Evolutionary conservation across 2,113 vertebrate genomes (phyloP).

Genomic region (Pangasianodon gigas): DNA sequence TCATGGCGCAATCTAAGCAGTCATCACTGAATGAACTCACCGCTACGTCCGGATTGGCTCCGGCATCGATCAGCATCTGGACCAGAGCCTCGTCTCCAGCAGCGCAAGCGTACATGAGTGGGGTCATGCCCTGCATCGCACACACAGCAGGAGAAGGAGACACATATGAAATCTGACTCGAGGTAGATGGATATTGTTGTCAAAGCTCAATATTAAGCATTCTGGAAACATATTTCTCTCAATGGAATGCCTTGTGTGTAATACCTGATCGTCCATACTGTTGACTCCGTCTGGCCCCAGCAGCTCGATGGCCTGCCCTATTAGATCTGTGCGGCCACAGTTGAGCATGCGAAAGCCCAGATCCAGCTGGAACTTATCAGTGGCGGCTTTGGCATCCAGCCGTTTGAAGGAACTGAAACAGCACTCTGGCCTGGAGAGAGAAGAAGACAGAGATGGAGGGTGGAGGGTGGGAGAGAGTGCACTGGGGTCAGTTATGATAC

Average conservation of each 20-base stretch:
- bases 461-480: background rate
- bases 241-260: background rate
- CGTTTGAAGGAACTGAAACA: constrained; percentile 95
- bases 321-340: constrained; percentile 94
- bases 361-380: constrained; percentile 92
- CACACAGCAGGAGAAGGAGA: constrained; percentile 17
- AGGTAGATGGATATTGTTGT: background rate
- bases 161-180: constrained; percentile 3
- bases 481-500: constrained; percentile 1
- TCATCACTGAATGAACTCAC: constrained; percentile 58
- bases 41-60: constrained; percentile 84
- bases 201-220: background rate
- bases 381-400: constrained; percentile 90
- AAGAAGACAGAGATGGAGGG: background rate
- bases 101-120: constrained; percentile 95
- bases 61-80: constrained; percentile 95
- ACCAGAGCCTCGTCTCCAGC: constrained; percentile 97
- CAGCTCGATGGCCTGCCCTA: constrained; percentile 88
- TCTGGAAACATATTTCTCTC: background rate
- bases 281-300: constrained; percentile 91
- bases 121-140: constrained; percentile 86
- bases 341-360: constrained; percentile 97
- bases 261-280: constrained; percentile 97
- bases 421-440: constrained; percentile 84
- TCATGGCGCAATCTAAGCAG: background rate